Conservation (phyloP, 2,888 invertebrate species). For the Trypoxylon attenuatum region DNA sequence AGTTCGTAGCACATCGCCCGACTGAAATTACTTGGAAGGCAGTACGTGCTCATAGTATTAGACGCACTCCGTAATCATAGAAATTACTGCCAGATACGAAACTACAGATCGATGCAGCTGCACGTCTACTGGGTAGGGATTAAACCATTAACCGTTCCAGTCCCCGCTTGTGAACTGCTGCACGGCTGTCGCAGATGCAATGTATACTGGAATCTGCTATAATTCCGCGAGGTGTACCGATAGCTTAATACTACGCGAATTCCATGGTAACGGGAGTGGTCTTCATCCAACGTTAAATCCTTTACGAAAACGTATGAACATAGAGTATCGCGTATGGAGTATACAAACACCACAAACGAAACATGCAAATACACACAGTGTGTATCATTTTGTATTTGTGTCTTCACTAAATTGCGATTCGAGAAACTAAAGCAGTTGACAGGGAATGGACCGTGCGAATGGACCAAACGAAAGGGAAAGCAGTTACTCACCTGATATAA, state of each 20-base stretch:
- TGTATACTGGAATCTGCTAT: neutral
- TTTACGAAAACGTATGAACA: neutral
- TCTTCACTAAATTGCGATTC: too few species aligned
- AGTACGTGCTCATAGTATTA: neutral
- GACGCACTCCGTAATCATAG: neutral
- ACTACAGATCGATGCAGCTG: neutral
- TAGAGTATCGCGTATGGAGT: neutral
- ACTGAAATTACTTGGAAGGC: neutral
- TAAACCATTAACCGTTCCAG: neutral
- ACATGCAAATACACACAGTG: neutral
- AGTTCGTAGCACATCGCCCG: too few species aligned
- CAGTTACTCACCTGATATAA: slow-evolving; percentile 82
- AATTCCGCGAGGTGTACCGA: neutral
- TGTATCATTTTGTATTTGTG: too few species aligned
- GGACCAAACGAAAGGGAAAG: slow-evolving; percentile 22
- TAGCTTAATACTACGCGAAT: neutral
- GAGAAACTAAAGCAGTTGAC: too few species aligned
- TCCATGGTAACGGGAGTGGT: neutral
- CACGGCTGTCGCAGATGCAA: neutral
- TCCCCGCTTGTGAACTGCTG: neutral
- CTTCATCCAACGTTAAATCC: neutral
- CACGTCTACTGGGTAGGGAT: neutral
- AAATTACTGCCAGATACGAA: neutral
- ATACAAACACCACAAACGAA: neutral
- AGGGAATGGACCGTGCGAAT: neutral